A percentile compares a stretch with the other conserved stretches of the same genome.
Evolutionary conservation across 2,888 invertebrate genomes (phyloP).

Genomic region (Serrognathus titanus): DNA sequence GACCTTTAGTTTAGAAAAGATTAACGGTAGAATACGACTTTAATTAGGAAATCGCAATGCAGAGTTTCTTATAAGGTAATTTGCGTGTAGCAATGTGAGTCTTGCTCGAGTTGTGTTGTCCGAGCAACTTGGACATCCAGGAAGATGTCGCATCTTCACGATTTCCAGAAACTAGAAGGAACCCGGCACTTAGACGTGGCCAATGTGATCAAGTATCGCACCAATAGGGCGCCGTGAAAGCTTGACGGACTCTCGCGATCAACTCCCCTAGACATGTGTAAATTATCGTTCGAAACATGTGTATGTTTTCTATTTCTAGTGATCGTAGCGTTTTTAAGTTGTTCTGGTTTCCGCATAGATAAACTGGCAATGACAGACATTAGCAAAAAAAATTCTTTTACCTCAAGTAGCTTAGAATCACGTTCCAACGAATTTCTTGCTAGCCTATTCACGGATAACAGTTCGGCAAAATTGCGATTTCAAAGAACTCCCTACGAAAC

Average conservation of each 20-base stretch:
- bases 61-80: conserved; percentile 23
- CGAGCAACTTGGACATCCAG: conserved; percentile 30
- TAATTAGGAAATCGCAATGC: conserved; percentile 8
- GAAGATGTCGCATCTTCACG: conserved; percentile 41
- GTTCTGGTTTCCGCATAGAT: conserved; percentile 51
- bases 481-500: conserved; percentile 10
- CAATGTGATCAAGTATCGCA: conserved; percentile 37
- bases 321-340: conserved; percentile 48
- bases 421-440: conserved; percentile 27
- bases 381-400: conserved; percentile 38
- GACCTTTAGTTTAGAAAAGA: not conserved
- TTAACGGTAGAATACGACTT: conserved; percentile 3
- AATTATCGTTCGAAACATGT: conserved; percentile 49
- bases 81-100: conserved; percentile 26
- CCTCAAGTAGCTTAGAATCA: conserved; percentile 33
- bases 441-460: not conserved
- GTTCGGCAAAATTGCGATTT: conserved; percentile 4
- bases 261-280: conserved; percentile 44
- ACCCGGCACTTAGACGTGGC: conserved; percentile 39
- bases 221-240: conserved; percentile 38
- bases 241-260: conserved; percentile 27
- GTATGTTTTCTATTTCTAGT: conserved; percentile 49
- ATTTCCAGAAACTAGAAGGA: conserved; percentile 35
- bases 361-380: conserved; percentile 42
- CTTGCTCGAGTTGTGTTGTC: conserved; percentile 22